phyloP scores from a whole-genome alignment of 2,888 invertebrate species.

The Stegana nigrithorax region DNA sequence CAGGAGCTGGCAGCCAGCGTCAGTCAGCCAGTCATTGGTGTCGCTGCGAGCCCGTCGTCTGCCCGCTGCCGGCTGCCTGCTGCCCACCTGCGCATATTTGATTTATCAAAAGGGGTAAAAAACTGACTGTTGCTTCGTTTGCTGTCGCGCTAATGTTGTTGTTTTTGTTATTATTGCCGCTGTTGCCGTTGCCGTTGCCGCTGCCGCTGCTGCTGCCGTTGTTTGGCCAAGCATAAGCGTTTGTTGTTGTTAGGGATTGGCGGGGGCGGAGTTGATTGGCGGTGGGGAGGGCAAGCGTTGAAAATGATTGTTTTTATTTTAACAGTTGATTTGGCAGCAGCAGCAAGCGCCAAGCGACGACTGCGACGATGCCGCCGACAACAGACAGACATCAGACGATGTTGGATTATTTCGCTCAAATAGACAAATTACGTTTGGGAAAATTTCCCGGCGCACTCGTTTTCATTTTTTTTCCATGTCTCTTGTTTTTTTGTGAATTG shows the following conservation, averaged over 20 bases:
- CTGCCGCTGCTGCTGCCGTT: too few relatives aligned
- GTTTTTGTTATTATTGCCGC: neutral
- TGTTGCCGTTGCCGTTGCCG: too few relatives aligned
- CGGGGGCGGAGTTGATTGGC: neutral
- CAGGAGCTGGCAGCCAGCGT: too few relatives aligned
- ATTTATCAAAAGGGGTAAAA: conserved; percentile 6
- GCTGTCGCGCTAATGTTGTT: too few relatives aligned
- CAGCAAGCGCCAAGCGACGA: neutral
- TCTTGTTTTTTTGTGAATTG: neutral
- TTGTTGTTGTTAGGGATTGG: too few relatives aligned
- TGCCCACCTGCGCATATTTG: conserved; percentile 5
- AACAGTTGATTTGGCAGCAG: conserved; percentile 43
- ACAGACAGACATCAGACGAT: conserved; percentile 1
- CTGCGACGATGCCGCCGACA: neutral
- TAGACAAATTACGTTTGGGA: conserved; percentile 29
- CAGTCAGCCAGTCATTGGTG: too few relatives aligned
- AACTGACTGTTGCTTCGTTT: conserved; percentile 8
- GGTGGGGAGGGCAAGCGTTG: neutral
- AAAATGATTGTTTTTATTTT: conserved; percentile 33
- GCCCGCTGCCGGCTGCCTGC: neutral
- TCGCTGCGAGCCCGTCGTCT: neutral
- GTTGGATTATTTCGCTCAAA: conserved; percentile 46
- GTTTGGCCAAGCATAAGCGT: too few relatives aligned
- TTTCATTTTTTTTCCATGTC: neutral
- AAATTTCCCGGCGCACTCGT: neutral